phyloP scores from a whole-genome alignment of 2,797 vertebrate species.

The Anabas testudineus region DNA sequence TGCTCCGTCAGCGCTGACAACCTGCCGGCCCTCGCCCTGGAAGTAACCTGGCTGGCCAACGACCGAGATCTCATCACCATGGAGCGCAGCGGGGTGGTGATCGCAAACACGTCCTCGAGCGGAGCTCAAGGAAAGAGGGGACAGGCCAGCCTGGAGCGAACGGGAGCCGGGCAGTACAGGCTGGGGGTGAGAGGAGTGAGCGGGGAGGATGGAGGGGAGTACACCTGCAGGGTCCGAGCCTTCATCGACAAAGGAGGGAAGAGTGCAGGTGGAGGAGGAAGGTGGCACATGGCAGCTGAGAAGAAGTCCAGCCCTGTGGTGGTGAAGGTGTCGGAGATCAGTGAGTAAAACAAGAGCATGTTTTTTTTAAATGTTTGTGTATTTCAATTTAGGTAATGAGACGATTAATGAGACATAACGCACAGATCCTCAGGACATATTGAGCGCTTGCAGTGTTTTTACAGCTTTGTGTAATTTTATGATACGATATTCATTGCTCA shows the following conservation, averaged over 20 bases:
- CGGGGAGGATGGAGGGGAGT: slow-evolving; percentile 84
- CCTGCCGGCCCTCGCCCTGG: slow-evolving; percentile 81
- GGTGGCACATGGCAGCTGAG: slow-evolving; percentile 91
- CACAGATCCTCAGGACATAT: not conserved
- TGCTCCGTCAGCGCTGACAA: slow-evolving; percentile 88
- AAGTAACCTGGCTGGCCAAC: slow-evolving; percentile 90
- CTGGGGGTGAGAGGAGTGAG: slow-evolving; percentile 84
- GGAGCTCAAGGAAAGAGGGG: slow-evolving; percentile 7
- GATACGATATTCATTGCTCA: not conserved
- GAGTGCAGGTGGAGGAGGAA: slow-evolving; percentile 77
- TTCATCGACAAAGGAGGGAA: slow-evolving; percentile 82
- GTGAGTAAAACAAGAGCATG: slow-evolving; percentile 81
- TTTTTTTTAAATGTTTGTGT: too few relatives aligned
- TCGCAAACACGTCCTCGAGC: slow-evolving; percentile 77
- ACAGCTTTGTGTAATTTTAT: too few relatives aligned
- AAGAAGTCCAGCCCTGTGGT: slow-evolving; percentile 83
- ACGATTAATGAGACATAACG: not conserved
- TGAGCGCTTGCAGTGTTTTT: too few relatives aligned
- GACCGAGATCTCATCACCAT: slow-evolving; percentile 84
- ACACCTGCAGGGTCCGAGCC: slow-evolving; percentile 87
- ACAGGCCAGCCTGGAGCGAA: slow-evolving; percentile 79
- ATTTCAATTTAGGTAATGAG: not conserved
- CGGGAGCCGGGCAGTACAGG: slow-evolving; percentile 83
- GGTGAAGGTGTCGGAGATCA: slow-evolving; percentile 85
- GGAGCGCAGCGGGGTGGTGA: slow-evolving; percentile 85